Percentiles rank a stretch among this genome's conserved stretches.
Conservation (phyloP, 1,140 invertebrate genomes). For the Stenopsyche tienmushanensis region DNA sequence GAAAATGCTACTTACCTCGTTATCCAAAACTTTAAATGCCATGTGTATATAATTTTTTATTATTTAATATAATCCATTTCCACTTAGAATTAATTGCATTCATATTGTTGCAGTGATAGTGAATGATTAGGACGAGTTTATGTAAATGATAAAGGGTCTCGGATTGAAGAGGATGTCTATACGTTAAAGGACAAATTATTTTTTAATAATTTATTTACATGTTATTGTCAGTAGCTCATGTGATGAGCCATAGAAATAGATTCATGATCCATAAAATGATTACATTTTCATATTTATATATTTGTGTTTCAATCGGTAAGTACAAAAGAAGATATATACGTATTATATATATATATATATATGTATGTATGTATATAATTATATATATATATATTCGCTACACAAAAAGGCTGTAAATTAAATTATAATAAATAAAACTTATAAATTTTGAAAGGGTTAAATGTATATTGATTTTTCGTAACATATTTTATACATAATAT, state of each 20-base stretch:
- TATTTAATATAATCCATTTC: constrained; percentile 1
- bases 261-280: constrained; percentile 30
- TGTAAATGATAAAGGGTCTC: background rate
- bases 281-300: background rate
- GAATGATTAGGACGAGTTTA: background rate
- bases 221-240: constrained; percentile 40
- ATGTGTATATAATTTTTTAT: constrained; percentile 11
- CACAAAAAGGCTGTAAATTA: background rate
- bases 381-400: background rate
- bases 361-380: background rate
- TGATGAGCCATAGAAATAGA: constrained; percentile 36
- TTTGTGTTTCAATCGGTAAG: background rate
- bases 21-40: too few relatives aligned
- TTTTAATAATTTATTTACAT: constrained; percentile 41
- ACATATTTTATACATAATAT: too few relatives aligned
- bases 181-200: constrained; percentile 23
- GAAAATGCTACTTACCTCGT: too few relatives aligned
- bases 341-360: background rate
- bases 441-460: too few relatives aligned
- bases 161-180: too few relatives aligned
- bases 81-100: background rate
- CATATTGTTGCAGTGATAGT: background rate
- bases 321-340: background rate
- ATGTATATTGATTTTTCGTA: too few relatives aligned
- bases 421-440: background rate